Evolutionary conservation across 2,797 vertebrate species (phyloP).

Genomic region (Phyllotis vaccarum): DNA sequence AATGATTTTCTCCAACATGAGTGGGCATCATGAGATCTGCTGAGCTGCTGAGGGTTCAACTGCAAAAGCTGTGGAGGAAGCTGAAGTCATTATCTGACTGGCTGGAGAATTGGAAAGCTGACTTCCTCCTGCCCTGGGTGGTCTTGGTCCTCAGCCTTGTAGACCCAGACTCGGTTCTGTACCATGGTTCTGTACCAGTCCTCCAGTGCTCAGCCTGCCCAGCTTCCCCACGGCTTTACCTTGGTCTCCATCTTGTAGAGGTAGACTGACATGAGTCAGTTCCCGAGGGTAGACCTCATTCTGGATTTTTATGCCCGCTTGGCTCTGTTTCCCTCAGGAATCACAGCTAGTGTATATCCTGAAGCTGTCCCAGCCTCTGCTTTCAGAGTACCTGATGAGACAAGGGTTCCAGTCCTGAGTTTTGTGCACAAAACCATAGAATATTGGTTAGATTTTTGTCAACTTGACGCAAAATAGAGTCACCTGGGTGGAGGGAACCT

Average conservation of each 20-base stretch:
- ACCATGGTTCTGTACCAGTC: not conserved
- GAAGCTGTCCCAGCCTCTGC: not conserved
- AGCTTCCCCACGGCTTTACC: not conserved
- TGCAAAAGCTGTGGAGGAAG: not conserved
- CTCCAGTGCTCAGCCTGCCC: not conserved
- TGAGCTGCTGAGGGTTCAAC: not conserved
- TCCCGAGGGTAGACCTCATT: not conserved
- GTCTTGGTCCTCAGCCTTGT: not conserved
- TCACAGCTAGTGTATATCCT: not conserved
- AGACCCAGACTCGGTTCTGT: not conserved
- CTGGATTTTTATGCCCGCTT: not conserved
- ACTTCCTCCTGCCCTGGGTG: not conserved
- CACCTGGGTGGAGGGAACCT: not conserved
- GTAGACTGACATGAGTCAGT: not conserved
- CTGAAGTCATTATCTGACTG: not conserved
- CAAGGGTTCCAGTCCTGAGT: not conserved
- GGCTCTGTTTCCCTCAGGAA: not conserved
- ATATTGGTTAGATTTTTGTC: not conserved
- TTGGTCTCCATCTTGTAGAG: not conserved
- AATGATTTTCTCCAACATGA: not conserved
- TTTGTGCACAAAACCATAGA: not conserved
- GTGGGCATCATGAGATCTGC: not conserved
- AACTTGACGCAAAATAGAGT: not conserved
- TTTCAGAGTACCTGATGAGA: not conserved
- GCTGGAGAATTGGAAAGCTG: not conserved